phyloP scores from a whole-genome alignment of 2,888 invertebrate genomes.

The Plagodis dolabraria region DNA sequence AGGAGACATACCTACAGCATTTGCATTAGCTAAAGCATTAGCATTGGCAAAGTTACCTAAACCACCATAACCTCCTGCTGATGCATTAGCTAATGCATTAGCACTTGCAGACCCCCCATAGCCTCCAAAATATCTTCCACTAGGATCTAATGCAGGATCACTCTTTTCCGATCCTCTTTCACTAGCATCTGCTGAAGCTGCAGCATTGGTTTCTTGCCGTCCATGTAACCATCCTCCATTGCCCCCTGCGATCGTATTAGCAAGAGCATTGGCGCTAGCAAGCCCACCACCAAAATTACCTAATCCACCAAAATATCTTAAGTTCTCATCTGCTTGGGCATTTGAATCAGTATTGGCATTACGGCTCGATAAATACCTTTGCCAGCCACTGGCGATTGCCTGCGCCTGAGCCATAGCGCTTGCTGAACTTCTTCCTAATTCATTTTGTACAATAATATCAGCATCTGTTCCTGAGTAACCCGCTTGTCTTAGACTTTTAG shows the following conservation, averaged over 20 bases:
- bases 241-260: slow-evolving; percentile 14
- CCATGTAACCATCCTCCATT: slow-evolving; percentile 4
- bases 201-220: background rate
- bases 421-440: background rate
- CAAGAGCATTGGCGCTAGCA: slow-evolving; percentile 24
- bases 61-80: background rate
- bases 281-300: background rate
- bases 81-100: background rate
- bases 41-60: background rate
- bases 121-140: background rate
- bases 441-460: slow-evolving; percentile 4
- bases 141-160: background rate
- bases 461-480: background rate
- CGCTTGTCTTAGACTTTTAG: background rate
- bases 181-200: background rate
- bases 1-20: background rate
- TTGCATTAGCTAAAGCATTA: background rate
- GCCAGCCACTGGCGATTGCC: background rate
- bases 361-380: background rate
- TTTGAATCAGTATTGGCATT: background rate
- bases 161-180: background rate
- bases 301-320: background rate
- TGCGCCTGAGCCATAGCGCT: background rate
- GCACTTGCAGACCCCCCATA: background rate
- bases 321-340: background rate